These are phyloP conservation scores for Halictus quadricinctus DNA, from an alignment of 2,888 invertebrate genomes.

Conservation along the genomic window DNA sequence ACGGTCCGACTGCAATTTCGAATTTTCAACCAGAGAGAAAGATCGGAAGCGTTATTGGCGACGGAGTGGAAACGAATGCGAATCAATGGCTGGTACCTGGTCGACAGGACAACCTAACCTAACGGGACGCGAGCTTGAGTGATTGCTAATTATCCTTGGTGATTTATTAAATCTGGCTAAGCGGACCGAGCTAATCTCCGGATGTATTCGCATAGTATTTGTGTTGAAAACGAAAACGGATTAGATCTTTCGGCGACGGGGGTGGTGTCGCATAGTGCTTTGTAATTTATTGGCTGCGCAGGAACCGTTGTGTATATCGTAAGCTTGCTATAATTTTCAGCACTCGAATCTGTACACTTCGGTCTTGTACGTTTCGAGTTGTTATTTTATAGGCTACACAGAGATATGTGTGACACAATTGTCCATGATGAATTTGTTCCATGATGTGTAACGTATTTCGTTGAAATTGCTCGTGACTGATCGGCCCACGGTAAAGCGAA, in stretches of 20 bases:
- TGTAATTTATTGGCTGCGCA: neutral
- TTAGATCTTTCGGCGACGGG: neutral
- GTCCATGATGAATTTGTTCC: no score
- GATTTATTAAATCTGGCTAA: conserved; percentile 56
- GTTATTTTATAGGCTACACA: no score
- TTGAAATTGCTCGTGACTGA: conserved; percentile 14
- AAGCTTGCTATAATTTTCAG: neutral
- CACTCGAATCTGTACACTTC: neutral
- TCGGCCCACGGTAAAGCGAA: conserved; percentile 32
- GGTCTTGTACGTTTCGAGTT: neutral
- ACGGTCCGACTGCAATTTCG: conserved; percentile 27
- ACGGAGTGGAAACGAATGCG: conserved; percentile 38
- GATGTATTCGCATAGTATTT: conserved; percentile 37
- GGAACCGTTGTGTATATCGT: neutral
- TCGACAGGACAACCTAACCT: conserved; percentile 35
- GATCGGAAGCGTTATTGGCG: conserved; percentile 15
- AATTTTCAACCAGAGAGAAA: conserved; percentile 30
- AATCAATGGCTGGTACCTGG: conserved; percentile 10
- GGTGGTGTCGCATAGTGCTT: neutral
- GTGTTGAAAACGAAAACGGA: conserved; percentile 2
- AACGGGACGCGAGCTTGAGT: conserved; percentile 41
- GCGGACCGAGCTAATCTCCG: neutral
- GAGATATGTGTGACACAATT: no score
- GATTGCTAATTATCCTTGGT: conserved; percentile 48
- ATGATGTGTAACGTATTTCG: neutral